These are phyloP conservation scores for Actinernus sp. DNA, from an alignment of 92 coral and sea anemone species.

Conservation along the genomic window DNA sequence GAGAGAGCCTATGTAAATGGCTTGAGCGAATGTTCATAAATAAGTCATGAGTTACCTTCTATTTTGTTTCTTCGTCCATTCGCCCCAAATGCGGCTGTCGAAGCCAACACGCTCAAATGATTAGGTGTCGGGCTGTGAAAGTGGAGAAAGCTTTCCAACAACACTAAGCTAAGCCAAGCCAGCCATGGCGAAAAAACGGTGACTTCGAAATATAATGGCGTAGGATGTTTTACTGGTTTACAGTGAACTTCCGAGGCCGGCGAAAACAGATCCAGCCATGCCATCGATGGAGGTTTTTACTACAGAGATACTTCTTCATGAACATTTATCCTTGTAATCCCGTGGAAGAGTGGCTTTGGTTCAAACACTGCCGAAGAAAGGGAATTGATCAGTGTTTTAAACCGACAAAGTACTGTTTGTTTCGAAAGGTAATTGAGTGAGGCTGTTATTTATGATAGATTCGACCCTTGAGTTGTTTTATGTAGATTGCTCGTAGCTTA, in stretches of 20 bases:
- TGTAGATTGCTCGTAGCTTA: too few relatives aligned
- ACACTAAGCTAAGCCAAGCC: not conserved
- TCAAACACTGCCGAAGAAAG: conserved; percentile 86
- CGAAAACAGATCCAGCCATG: conserved; percentile 52
- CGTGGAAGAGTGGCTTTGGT: conserved; percentile 87
- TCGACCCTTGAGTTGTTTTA: conserved; percentile 7
- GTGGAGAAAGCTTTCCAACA: not conserved
- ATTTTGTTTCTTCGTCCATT: conserved; percentile 14
- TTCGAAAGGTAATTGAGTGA: conserved; percentile 75
- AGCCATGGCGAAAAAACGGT: too few relatives aligned
- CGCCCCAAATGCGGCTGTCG: conserved; percentile 26
- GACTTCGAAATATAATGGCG: too few relatives aligned
- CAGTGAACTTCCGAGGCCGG: conserved; percentile 8
- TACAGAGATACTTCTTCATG: conserved; percentile 46
- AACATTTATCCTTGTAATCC: conserved; percentile 91
- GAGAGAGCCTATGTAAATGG: conserved; percentile 8
- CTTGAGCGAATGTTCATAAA: conserved; percentile 8
- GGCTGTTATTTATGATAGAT: not conserved
- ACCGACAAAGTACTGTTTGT: conserved; percentile 22
- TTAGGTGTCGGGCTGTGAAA: conserved; percentile 26
- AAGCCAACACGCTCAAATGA: conserved; percentile 27
- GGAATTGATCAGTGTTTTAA: conserved; percentile 56
- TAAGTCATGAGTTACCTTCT: conserved; percentile 31
- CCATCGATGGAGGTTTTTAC: conserved; percentile 51
- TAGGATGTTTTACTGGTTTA: conserved; percentile 40